Evolutionary conservation across 2,888 invertebrate genomes (phyloP).

Genomic region (Thalpophila matura): DNA sequence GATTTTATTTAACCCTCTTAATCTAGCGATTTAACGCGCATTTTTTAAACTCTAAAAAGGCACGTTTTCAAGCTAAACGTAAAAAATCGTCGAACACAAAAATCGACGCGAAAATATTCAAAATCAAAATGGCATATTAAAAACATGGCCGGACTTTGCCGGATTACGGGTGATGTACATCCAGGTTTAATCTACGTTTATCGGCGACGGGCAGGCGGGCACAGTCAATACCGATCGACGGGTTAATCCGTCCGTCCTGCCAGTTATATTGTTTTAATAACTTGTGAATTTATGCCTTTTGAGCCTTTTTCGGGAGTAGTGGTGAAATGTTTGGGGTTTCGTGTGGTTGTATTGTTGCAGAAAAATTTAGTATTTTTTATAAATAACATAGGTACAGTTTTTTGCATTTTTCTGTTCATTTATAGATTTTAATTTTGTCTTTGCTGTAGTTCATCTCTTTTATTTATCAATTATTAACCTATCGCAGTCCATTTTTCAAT

Average conservation of each 20-base stretch:
- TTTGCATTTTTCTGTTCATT: too few relatives aligned
- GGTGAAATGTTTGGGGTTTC: slow-evolving; percentile 10
- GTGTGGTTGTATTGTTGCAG: not conserved
- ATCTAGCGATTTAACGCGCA: not conserved
- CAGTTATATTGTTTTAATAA: slow-evolving; percentile 69
- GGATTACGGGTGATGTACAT: slow-evolving; percentile 79
- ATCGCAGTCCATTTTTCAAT: not conserved
- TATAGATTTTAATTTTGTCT: not conserved
- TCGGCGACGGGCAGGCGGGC: slow-evolving; percentile 81
- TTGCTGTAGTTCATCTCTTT: not conserved
- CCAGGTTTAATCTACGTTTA: slow-evolving; percentile 85
- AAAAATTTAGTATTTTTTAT: slow-evolving; percentile 4
- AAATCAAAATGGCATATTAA: slow-evolving; percentile 70
- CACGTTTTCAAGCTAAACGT: slow-evolving; percentile 15
- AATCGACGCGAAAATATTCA: slow-evolving; percentile 44
- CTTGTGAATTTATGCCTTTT: slow-evolving; percentile 65
- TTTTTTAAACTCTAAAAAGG: not conserved
- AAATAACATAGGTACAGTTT: not conserved
- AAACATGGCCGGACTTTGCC: slow-evolving; percentile 71
- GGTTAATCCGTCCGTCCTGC: slow-evolving; percentile 78
- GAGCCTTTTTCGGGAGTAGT: slow-evolving; percentile 16
- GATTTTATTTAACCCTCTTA: not conserved
- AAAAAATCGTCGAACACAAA: slow-evolving; percentile 29
- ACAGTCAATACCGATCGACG: slow-evolving; percentile 81
- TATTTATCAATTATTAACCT: not conserved